phyloP scores from a whole-genome alignment of 1,140 invertebrate species.

The Brachionus manjavacas region DNA sequence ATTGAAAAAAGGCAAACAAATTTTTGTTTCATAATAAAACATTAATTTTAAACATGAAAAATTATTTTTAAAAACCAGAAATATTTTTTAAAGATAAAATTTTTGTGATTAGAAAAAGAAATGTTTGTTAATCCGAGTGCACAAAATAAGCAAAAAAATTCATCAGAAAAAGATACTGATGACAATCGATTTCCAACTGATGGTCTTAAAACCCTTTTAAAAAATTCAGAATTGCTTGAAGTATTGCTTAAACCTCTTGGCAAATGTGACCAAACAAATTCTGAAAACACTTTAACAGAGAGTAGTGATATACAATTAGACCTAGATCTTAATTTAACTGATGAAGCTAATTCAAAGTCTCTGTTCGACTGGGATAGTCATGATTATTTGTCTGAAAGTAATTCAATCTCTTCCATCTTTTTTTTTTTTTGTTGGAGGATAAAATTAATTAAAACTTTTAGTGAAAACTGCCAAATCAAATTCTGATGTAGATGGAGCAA shows the following conservation, averaged over 20 bases:
- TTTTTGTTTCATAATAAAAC: neutral
- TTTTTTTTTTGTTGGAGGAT: too few species aligned
- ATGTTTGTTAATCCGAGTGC: neutral
- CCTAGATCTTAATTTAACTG: neutral
- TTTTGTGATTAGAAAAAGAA: neutral
- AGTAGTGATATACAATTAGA: neutral
- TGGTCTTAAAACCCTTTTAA: neutral
- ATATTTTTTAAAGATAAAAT: neutral
- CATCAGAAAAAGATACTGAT: neutral
- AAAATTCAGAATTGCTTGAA: conserved; percentile 38
- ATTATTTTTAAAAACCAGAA: neutral
- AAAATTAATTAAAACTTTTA: neutral
- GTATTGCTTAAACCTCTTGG: conserved; percentile 7
- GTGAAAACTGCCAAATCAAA: conserved; percentile 4
- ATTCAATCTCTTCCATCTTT: neutral
- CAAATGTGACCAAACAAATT: neutral
- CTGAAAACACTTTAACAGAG: neutral
- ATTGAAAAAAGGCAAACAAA: neutral
- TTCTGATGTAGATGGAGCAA: neutral
- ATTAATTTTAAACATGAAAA: neutral
- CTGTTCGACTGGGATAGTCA: conserved; percentile 13
- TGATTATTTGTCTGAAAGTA: neutral
- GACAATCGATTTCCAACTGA: conserved; percentile 31
- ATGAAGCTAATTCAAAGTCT: neutral
- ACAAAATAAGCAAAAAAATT: neutral